Base-by-base conservation (phyloP, 2,113 vertebrate species). In the Eudyptes chrysolophus region DNA sequence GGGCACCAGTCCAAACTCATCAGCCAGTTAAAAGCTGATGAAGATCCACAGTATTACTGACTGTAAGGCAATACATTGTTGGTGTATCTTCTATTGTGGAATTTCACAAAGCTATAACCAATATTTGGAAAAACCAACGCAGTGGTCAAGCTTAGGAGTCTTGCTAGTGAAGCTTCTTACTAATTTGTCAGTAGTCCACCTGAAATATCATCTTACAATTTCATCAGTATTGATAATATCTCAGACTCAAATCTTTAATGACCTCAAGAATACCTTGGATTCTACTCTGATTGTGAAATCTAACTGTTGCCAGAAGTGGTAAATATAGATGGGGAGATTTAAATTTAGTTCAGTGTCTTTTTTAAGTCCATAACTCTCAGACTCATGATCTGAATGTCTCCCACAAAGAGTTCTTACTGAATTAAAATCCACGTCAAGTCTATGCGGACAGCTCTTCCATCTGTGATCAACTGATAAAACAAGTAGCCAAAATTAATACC, bases 401-500 rank as follows among this genome's bases (percentile, higher is more conserved):
- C 69, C 55, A 49, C 25, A 75, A 87, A 94, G 48, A 87, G 32
- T 20, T 85, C 88, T 80, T 71, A 34, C 40, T 61, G 64, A 74
- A 75, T 71, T 91, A 75, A 96, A 89, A 84, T 81, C 60, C 46
- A 46, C 2, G 2, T 79, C 51, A 16, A 44, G 40, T 69, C 52
- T 92, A 76, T 76, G 52, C 13, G 24, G 87, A 76, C 19, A 93
- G 36, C 61, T 76, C 57, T 91, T 94, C 81, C 62, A 89, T 92
- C 92, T 89, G 84, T 87, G 74, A 92, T 87, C 69, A 68, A 87
- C 81, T 89, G 87, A 96, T n/a, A 94, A 94, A 97, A 89, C 57
- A 87, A 85, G 84, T 82, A 93, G 87, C 87, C 81, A 87, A 82
- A 97, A 93, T 93, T 76, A 93, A 84, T 84, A 92, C 17, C 36